phyloP scores from a whole-genome alignment of 2,888 invertebrate species.

The Tipula vernalis region DNA sequence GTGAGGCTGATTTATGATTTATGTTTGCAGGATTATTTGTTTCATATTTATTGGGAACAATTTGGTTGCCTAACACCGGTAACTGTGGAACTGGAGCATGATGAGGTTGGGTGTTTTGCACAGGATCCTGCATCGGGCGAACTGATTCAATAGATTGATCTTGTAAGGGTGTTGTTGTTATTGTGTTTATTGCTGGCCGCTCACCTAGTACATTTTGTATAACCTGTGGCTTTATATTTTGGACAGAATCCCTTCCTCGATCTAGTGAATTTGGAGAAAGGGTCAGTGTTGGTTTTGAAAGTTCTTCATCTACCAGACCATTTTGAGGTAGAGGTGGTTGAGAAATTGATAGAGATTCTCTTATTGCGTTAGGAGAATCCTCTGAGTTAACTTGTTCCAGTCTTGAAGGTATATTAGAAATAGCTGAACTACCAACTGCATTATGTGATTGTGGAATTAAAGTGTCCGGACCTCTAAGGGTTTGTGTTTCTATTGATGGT shows the following conservation, averaged over 20 bases:
- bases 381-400: not conserved
- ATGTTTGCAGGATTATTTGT: not conserved
- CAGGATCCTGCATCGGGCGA: not conserved
- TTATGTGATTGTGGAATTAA: too few species aligned
- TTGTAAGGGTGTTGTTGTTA: not conserved
- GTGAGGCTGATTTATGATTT: not conserved
- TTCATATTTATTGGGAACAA: not conserved
- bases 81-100: not conserved
- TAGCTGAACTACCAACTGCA: too few species aligned
- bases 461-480: too few species aligned
- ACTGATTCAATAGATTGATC: not conserved
- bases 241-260: not conserved
- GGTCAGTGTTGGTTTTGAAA: not conserved
- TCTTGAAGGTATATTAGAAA: not conserved
- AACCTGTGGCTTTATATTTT: not conserved
- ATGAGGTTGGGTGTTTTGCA: not conserved
- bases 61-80: not conserved
- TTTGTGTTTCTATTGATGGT: too few species aligned
- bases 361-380: not conserved
- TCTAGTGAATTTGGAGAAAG: not conserved
- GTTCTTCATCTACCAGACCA: not conserved
- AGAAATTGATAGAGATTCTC: not conserved
- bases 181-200: conserved; percentile 16
- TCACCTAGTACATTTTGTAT: conserved; percentile 27
- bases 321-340: not conserved